A percentile compares a stretch with the other conserved stretches of the same genome.
These are phyloP conservation scores for Lamellibrachia columna DNA, from an alignment of 2,888 invertebrate genomes.

Conservation along the genomic window DNA sequence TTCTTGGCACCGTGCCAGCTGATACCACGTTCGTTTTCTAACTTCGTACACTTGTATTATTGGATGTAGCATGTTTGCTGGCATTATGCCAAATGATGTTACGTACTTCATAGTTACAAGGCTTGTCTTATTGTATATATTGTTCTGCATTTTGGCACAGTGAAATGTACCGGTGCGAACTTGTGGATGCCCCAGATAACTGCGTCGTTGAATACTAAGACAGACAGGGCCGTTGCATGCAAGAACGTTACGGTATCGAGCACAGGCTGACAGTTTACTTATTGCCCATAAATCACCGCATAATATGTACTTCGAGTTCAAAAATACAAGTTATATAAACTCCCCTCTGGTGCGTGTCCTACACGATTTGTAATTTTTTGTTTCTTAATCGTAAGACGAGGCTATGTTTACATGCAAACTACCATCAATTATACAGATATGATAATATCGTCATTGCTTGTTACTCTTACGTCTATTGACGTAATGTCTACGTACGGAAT, in stretches of 20 bases:
- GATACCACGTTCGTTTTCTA: neutral
- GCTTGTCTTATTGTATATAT: neutral
- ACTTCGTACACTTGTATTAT: neutral
- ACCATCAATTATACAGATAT: no score
- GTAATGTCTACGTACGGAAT: no score
- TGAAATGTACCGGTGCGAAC: neutral
- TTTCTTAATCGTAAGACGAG: no score
- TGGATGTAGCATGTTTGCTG: neutral
- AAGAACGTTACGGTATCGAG: neutral
- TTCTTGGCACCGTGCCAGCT: neutral
- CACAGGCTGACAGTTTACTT: neutral
- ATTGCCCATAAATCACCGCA: neutral
- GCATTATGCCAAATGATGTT: neutral
- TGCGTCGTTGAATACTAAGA: neutral
- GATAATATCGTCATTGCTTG: no score
- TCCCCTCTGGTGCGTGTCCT: no score
- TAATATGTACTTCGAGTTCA: neutral
- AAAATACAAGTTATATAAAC: no score
- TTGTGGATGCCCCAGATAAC: neutral
- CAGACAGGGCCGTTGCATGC: neutral
- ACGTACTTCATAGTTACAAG: neutral
- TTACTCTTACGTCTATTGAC: no score
- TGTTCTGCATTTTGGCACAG: neutral
- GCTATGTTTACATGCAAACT: no score
- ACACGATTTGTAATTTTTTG: no score